Base-by-base conservation (phyloP, 23 tunicate species). In the Styela plicata region DNA sequence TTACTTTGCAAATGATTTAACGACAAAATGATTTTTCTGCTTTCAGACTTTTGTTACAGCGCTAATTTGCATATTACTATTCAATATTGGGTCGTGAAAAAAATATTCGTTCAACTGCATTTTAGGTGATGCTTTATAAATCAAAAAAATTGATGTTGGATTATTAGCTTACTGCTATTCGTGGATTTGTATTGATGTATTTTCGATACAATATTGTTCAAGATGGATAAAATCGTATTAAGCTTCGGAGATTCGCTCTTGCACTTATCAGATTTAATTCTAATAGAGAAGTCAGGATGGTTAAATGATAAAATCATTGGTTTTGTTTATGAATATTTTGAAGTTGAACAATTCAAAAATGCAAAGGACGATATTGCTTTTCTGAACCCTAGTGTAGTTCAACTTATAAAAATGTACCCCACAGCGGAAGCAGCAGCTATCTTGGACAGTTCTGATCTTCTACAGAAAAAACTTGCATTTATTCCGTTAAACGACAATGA, bases 301-400 rank as follows among this genome's bases (percentile, higher is more conserved):
- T 57, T 90, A 37, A 90, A 90, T 69, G 96, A 90, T 63, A 90
- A 90, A 30, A 81, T 90, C 13, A 90, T 90, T 69, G 84, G 89
- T 1, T 90, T 90, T 34, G 74, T 76, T 75, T 90, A 85, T 75
- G 84, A 90, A 85, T 84, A 84, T 63, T 84, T 84, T 84, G 73
- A 75, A 35, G 24, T 22, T 1, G 67, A 76, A 22, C 26, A 75
- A 30, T 84, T 84, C 34, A 64, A 76, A 63, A 70, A 36, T 22
- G 7, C 34, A 0, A 28, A 53, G 3, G 52, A 75, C 19, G 63
- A 3, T 3, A 61, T 76, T 33, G 33, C 28, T 23, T 84, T 84
- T 34, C 10, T 84, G 66, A 68, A 84, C 63, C 87, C 87, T 36
- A 79, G 81, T 64, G 82, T 84, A 3, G 82, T 76, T 16, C 87